A percentile compares a stretch with the other conserved stretches of the same genome.
phyloP scores from a whole-genome alignment of 92 coral and sea anemone genomes.

The Parazoanthus atlanticus region DNA sequence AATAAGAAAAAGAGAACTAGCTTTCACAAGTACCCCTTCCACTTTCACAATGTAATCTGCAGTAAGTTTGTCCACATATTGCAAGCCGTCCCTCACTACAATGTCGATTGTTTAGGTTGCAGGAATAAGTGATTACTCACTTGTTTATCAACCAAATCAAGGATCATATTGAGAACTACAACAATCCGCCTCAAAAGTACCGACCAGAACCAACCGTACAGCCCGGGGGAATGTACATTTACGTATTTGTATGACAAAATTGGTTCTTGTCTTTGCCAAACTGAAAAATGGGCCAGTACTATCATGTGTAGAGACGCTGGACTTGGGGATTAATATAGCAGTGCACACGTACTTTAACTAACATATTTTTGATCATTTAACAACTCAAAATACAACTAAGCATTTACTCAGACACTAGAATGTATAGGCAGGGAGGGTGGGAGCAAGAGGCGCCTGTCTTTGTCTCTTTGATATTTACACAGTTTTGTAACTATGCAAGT shows the following conservation, averaged over 20 bases:
- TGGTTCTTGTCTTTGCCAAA: background rate
- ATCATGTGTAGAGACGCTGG: background rate
- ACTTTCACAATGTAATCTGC: background rate
- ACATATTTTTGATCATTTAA: too few species aligned
- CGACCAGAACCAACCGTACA: conserved; percentile 58
- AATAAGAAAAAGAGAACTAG: too few species aligned
- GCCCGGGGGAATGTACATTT: conserved; percentile 41
- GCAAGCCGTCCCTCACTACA: background rate
- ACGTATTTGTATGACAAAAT: background rate
- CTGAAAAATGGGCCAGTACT: background rate
- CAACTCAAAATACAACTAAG: too few species aligned
- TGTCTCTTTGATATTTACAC: too few species aligned
- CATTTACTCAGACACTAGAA: too few species aligned
- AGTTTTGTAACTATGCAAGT: too few species aligned
- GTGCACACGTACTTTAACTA: too few species aligned
- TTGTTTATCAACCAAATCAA: conserved; percentile 81
- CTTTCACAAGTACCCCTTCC: background rate
- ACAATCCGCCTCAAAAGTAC: conserved; percentile 73
- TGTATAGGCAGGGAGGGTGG: too few species aligned
- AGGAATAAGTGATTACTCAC: conserved; percentile 93
- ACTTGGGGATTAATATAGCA: too few species aligned
- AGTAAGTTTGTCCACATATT: background rate
- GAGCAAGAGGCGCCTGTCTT: too few species aligned
- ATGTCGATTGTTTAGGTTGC: conserved; percentile 56
- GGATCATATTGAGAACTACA: conserved; percentile 86